Percentiles rank a stretch among this genome's conserved stretches.
Conservation (phyloP, 2,888 invertebrate genomes). For the Lasius platythorax region DNA sequence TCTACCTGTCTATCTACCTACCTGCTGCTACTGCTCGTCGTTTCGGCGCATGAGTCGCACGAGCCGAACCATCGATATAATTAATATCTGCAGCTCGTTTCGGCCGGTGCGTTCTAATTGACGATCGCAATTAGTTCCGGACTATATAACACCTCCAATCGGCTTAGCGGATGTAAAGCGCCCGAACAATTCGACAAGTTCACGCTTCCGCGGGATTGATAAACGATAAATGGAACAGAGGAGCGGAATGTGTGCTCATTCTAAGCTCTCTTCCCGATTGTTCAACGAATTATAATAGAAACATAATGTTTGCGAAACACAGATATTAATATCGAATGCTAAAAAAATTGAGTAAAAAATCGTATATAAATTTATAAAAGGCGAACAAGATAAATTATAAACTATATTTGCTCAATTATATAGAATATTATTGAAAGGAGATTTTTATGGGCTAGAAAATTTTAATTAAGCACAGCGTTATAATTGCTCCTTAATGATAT, state of each 20-base stretch:
- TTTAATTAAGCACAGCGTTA: background rate
- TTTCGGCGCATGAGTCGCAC: conserved; percentile 62
- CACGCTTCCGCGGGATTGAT: conserved; percentile 45
- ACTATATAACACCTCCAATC: conserved; percentile 77
- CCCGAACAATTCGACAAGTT: conserved; percentile 55
- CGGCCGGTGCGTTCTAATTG: conserved; percentile 82
- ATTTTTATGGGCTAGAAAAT: background rate
- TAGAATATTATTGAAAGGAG: background rate
- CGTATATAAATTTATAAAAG: background rate
- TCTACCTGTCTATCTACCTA: conserved; percentile 55
- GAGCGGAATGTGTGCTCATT: background rate
- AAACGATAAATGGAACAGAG: conserved; percentile 9
- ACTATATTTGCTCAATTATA: background rate
- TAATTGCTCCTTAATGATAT: background rate
- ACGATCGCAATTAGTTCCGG: conserved; percentile 84
- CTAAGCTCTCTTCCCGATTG: background rate
- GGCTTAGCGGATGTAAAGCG: conserved; percentile 50
- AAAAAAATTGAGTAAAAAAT: background rate
- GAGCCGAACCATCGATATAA: conserved; percentile 82
- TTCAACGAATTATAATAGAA: background rate
- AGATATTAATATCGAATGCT: background rate
- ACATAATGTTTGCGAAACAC: background rate
- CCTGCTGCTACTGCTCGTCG: conserved; percentile 45
- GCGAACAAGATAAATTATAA: background rate
- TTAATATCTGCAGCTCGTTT: conserved; percentile 83